Conservation (phyloP, 37 sponge, comb jelly and placozoan species). For the Axinella damicornis region DNA sequence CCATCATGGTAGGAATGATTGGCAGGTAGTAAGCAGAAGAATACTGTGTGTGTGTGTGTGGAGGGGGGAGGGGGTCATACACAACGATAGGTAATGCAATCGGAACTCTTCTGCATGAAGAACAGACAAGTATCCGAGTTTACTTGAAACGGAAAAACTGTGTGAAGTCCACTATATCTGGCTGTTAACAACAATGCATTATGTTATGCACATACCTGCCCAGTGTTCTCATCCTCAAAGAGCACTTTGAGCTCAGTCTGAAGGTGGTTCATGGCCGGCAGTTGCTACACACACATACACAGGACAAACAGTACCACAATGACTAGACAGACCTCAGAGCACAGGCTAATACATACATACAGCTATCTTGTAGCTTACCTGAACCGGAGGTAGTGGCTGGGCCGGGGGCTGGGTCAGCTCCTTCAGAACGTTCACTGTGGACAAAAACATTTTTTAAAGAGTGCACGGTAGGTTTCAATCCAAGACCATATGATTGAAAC, state of each 20-base stretch:
- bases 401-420: slow-evolving; percentile 34
- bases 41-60: slow-evolving; percentile 11
- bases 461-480: too few relatives aligned
- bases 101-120: too few relatives aligned
- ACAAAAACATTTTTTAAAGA: too few relatives aligned
- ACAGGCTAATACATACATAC: neutral
- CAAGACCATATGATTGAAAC: too few relatives aligned
- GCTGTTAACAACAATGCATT: too few relatives aligned
- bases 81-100: too few relatives aligned
- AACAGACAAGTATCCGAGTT: too few relatives aligned
- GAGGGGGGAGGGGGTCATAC: too few relatives aligned
- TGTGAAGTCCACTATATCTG: too few relatives aligned
- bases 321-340: neutral
- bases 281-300: too few relatives aligned
- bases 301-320: neutral
- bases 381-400: neutral
- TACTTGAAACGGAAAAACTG: too few relatives aligned
- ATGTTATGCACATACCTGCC: slow-evolving; percentile 18
- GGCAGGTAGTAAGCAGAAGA: slow-evolving; percentile 55
- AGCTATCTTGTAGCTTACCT: too few relatives aligned
- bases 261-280: slow-evolving; percentile 49
- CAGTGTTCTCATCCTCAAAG: slow-evolving; percentile 66
- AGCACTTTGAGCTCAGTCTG: slow-evolving; percentile 64
- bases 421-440: slow-evolving; percentile 63
- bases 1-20: slow-evolving; percentile 66